These are phyloP conservation scores for Clarias macrocephalus DNA, from an alignment of 2,113 vertebrate genomes.

Conservation along the genomic window DNA sequence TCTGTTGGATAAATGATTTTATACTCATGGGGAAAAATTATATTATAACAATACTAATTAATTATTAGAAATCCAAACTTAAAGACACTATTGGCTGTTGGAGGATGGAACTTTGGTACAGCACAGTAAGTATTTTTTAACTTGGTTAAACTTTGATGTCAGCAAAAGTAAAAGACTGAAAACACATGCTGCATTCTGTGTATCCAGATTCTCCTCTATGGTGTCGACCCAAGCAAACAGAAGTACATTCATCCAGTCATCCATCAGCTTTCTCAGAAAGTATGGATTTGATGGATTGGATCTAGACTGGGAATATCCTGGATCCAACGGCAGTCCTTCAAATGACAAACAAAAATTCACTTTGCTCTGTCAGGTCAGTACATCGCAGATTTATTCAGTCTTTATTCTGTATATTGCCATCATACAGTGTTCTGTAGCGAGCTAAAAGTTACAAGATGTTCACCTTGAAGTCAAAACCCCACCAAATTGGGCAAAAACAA, in stretches of 20 bases:
- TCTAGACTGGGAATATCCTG: conserved; percentile 78
- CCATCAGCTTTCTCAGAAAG: conserved; percentile 69
- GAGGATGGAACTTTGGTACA: conserved; percentile 73
- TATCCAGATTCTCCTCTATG: conserved; percentile 68
- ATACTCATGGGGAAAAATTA: background rate
- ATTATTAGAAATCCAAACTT: conserved; percentile 62
- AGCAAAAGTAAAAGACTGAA: background rate
- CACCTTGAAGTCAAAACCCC: background rate
- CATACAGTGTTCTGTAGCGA: no score
- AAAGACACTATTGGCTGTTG: conserved; percentile 75
- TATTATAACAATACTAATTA: conserved; percentile 5
- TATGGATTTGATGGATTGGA: conserved; percentile 78
- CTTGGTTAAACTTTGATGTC: background rate
- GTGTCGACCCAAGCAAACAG: conserved; percentile 66
- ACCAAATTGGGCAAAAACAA: no score
- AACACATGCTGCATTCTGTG: background rate
- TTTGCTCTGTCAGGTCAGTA: conserved; percentile 71
- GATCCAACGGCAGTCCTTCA: conserved; percentile 70
- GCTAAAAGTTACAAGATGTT: background rate
- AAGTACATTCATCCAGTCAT: conserved; percentile 74
- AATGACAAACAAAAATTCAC: conserved; percentile 77
- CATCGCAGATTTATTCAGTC: background rate
- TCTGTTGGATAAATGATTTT: background rate
- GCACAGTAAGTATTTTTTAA: conserved; percentile 62
- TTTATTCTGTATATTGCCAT: background rate